phyloP scores from a whole-genome alignment of 2,113 vertebrate species.

The Edolisoma coerulescens region DNA sequence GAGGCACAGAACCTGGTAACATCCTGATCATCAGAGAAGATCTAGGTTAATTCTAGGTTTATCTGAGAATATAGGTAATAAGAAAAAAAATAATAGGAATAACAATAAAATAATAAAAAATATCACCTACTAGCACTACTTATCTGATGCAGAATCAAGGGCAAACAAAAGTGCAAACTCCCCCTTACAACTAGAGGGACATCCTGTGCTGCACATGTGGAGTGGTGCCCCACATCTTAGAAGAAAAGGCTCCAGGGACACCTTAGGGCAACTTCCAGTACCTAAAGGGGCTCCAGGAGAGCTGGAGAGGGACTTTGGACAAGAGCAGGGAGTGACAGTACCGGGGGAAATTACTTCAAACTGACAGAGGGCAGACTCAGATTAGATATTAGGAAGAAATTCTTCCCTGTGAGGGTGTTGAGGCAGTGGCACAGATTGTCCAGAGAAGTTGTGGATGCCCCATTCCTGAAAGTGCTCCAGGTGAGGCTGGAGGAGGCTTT shows the following conservation, averaged over 20 bases:
- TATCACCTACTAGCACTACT: not conserved
- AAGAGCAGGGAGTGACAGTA: not conserved
- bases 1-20: not conserved
- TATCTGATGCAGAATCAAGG: not conserved
- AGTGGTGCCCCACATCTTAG: not conserved
- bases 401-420: not conserved
- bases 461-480: not conserved
- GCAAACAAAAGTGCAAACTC: not conserved
- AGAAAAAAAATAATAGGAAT: not conserved
- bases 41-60: not conserved
- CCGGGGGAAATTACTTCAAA: not conserved
- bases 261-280: not conserved
- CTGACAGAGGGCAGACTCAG: not conserved
- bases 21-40: not conserved
- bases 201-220: not conserved
- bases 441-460: not conserved
- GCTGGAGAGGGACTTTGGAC: not conserved
- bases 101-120: not conserved
- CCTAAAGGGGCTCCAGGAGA: not conserved
- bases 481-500: not conserved
- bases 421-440: not conserved
- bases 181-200: not conserved
- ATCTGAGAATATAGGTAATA: not conserved
- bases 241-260: not conserved
- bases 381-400: not conserved